Base-by-base conservation (phyloP, 2,888 invertebrate species). In the Agriotes lineatus region DNA sequence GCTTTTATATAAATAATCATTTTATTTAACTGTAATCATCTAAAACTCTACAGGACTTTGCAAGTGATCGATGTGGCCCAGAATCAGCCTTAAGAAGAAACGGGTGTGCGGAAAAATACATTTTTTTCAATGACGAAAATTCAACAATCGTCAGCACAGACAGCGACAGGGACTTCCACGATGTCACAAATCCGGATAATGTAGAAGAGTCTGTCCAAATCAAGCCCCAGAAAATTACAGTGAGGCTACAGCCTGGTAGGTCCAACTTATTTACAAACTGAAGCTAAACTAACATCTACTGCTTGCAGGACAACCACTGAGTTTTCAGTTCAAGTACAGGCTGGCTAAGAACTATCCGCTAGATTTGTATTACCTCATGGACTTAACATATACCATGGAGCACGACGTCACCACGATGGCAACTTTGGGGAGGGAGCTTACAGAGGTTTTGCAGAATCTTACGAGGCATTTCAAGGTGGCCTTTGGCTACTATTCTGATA, bases 301-400 rank as follows among this genome's bases (percentile, higher is more conserved):
- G 37, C 5, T 30, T 39, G 16, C 10, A 62, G 90, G 87, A 16
- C 87, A 89, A 75, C 87, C 89, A 0, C 85, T 87, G 75, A 88
- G 86, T 72, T 82, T 93, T 44, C 85, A 87, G 71, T 87, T 93
- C 72, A 84, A 87, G n/a, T 93, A 91, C 78, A 87, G 91, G 58
- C 91, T 94, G 57, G 94, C 95, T 7, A 90, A 90, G 82, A 94
- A 97, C 82, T 95, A 96, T 79, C 92, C 92, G 5, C 87, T 97
- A 42, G 96, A 96, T 81, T 85, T 96, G 42, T 97, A 96, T 84
- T 95, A 94, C 79, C 85, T 97, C 75, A 96, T 96, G 93, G 96
- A 96, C 82, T 86, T 96, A 65, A 96, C 96, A 1, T 91, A 92
- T 86, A 94, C 96, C 1, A 96, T 96, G 97, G 88, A 88, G 78